phyloP scores from a whole-genome alignment of 2,797 vertebrate species.

The Lates japonicus region DNA sequence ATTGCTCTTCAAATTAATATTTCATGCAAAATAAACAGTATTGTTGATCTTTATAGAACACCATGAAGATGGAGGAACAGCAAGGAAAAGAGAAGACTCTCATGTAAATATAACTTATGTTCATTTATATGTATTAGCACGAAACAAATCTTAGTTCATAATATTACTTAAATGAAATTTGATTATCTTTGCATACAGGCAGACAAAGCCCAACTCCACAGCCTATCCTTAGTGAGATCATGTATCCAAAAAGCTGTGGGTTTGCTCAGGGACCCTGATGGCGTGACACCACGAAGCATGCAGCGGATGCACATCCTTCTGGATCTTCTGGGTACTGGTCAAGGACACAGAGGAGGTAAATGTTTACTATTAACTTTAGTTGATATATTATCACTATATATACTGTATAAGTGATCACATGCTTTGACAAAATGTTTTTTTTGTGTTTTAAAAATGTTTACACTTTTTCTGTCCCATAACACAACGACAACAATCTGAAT shows the following conservation, averaged over 20 bases:
- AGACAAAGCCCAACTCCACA: slow-evolving; percentile 68
- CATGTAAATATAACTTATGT: slow-evolving; percentile 24
- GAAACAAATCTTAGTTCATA: not conserved
- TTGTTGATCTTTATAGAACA: slow-evolving; percentile 42
- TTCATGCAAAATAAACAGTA: not conserved
- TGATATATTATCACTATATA: not conserved
- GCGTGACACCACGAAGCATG: slow-evolving; percentile 70
- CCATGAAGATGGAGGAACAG: slow-evolving; percentile 16
- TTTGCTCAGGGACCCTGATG: slow-evolving; percentile 76
- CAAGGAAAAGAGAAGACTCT: slow-evolving; percentile 17
- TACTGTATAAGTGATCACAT: not conserved
- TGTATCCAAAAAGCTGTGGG: slow-evolving; percentile 85
- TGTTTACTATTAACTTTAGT: not conserved
- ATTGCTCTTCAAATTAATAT: not conserved
- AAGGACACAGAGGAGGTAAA: slow-evolving; percentile 61
- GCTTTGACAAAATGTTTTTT: no score
- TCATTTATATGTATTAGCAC: not conserved
- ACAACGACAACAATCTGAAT: not conserved
- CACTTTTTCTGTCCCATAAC: accelerated
- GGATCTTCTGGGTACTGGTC: slow-evolving; percentile 65
- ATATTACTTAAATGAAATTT: not conserved
- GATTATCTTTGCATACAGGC: slow-evolving; percentile 50
- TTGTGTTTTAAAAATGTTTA: not conserved
- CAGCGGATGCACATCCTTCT: slow-evolving; percentile 78
- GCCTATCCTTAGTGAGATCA: slow-evolving; percentile 78